Evolutionary conservation across 2,113 vertebrate species (phyloP).

Genomic region (Bolborhynchus lineola): DNA sequence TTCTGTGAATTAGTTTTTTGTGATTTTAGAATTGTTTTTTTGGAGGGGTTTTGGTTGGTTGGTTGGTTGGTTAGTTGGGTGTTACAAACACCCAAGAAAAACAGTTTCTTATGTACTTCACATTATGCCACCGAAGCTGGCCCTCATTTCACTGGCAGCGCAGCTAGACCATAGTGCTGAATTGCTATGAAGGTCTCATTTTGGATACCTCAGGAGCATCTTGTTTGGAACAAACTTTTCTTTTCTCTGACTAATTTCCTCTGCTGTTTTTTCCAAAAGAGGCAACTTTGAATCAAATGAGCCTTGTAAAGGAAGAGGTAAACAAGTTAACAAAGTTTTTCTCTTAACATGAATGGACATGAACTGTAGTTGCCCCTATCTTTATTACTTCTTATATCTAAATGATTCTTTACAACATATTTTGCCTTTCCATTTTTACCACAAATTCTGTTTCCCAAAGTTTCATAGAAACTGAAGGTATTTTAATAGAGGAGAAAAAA

Average conservation of each 20-base stretch:
- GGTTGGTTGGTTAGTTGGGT: background rate
- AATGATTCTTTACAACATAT: background rate
- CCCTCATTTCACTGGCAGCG: background rate
- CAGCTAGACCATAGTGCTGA: background rate
- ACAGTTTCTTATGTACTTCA: background rate
- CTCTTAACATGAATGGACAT: background rate
- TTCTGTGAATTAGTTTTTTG: background rate
- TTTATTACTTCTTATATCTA: background rate
- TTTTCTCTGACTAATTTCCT: background rate
- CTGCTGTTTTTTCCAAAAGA: background rate
- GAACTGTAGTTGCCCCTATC: background rate
- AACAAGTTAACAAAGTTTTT: background rate
- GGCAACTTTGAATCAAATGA: background rate
- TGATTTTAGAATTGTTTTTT: rapidly evolving
- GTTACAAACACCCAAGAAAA: background rate
- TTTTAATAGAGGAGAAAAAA: background rate
- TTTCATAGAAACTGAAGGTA: background rate
- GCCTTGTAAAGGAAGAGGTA: background rate
- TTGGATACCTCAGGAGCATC: background rate
- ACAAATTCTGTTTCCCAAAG: background rate
- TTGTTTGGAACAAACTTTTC: background rate
- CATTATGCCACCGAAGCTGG: background rate
- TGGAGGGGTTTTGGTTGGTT: background rate
- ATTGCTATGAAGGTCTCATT: background rate
- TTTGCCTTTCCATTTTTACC: background rate